Percentiles rank a stretch among this genome's conserved stretches.
These are phyloP conservation scores for Salmo trutta DNA, from an alignment of 2,797 vertebrate species.

Conservation along the genomic window DNA sequence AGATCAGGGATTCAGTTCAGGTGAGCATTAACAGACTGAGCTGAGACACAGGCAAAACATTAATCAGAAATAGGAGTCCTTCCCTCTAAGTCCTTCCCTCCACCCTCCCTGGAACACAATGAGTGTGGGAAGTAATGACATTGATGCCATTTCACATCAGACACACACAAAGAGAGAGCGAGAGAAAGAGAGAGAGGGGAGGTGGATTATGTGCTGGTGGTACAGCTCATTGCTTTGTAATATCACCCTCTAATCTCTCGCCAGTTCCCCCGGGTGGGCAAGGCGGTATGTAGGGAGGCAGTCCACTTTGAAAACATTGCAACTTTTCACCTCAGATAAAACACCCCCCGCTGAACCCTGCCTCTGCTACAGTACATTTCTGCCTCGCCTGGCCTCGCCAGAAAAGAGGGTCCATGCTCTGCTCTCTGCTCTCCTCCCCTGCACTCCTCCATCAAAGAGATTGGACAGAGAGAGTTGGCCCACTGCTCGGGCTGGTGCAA, in stretches of 20 bases:
- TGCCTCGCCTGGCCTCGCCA: constrained; percentile 17
- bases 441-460: constrained; percentile 61
- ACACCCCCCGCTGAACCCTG: constrained; percentile 12
- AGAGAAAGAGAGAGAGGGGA: background rate
- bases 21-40: constrained; percentile 7
- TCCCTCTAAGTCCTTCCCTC: constrained; percentile 25
- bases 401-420: constrained; percentile 17
- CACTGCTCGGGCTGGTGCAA: constrained; percentile 54
- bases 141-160: constrained; percentile 48
- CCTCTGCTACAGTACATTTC: background rate
- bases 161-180: constrained; percentile 18
- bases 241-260: constrained; percentile 73
- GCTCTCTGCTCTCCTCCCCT: too few relatives aligned
- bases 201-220: constrained; percentile 58
- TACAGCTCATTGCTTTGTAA: constrained; percentile 76
- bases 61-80: constrained; percentile 27
- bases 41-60: constrained; percentile 40
- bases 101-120: constrained; percentile 26
- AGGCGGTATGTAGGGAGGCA: constrained; percentile 10
- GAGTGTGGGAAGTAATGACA: constrained; percentile 48
- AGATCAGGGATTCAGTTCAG: constrained; percentile 15
- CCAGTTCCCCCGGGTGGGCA: constrained; percentile 66
- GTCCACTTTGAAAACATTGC: constrained; percentile 71
- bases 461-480: constrained; percentile 57
- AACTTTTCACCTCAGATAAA: constrained; percentile 74